Evolutionary conservation across 2,888 invertebrate genomes (phyloP).

Genomic region (Eilema sororculum): DNA sequence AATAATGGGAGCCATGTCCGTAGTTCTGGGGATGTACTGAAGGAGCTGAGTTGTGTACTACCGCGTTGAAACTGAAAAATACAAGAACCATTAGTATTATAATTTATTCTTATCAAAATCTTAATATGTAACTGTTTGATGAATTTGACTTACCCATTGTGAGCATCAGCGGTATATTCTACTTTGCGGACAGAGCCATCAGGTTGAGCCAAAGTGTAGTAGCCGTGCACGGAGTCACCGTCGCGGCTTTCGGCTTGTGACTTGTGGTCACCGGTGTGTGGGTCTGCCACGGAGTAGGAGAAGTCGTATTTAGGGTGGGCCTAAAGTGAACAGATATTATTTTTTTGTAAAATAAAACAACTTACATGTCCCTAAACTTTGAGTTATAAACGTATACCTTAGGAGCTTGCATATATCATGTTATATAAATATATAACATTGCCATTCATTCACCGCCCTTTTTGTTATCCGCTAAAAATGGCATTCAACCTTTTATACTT

Average conservation of each 20-base stretch:
- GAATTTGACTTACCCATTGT: conserved; percentile 50
- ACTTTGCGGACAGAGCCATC: conserved; percentile 84
- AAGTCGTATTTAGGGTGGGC: conserved; percentile 81
- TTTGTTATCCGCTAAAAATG: no score
- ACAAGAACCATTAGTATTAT: background rate
- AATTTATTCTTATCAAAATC: background rate
- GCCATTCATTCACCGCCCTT: no score
- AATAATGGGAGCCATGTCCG: conserved; percentile 60
- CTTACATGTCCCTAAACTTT: background rate
- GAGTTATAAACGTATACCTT: no score
- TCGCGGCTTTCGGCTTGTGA: conserved; percentile 84
- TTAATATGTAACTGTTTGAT: no score
- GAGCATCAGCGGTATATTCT: conserved; percentile 75
- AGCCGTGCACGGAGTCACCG: conserved; percentile 86
- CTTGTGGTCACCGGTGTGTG: conserved; percentile 87
- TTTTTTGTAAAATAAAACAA: background rate
- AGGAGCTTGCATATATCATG: no score
- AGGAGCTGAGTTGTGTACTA: conserved; percentile 77
- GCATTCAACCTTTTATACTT: no score
- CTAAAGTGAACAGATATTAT: conserved; percentile 42
- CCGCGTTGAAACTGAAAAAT: conserved; percentile 77
- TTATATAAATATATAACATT: no score
- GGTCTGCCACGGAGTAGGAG: conserved; percentile 84
- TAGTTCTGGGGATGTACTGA: conserved; percentile 68
- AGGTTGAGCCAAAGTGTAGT: conserved; percentile 85